These are phyloP conservation scores for Drosophila testacea DNA, from an alignment of 2,888 invertebrate genomes.

Conservation along the genomic window DNA sequence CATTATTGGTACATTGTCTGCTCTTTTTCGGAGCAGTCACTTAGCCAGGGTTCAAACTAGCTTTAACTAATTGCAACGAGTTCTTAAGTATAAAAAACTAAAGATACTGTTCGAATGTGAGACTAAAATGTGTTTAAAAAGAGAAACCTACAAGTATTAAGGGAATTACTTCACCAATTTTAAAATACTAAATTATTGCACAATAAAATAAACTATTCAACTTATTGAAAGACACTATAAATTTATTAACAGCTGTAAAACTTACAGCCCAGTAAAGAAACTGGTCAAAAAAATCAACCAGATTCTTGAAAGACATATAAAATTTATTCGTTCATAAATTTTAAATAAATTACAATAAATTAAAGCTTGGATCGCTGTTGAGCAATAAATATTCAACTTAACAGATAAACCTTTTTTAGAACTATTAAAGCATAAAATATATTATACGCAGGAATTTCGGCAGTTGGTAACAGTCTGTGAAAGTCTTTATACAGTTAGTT, in stretches of 20 bases:
- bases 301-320: too few species aligned
- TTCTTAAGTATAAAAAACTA: slow-evolving; percentile 3
- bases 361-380: not conserved
- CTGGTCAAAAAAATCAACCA: too few species aligned
- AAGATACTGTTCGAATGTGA: not conserved
- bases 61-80: slow-evolving; percentile 39
- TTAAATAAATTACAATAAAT: too few species aligned
- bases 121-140: not conserved
- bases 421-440: not conserved
- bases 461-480: not conserved
- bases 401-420: not conserved
- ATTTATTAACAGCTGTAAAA: not conserved
- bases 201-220: not conserved
- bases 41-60: not conserved
- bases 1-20: slow-evolving; percentile 57
- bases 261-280: too few species aligned
- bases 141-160: too few species aligned
- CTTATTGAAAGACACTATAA: not conserved
- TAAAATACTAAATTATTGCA: too few species aligned
- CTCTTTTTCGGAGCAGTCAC: slow-evolving; percentile 23
- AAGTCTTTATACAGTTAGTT: slow-evolving; percentile 1
- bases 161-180: too few species aligned
- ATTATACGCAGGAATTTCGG: not conserved
- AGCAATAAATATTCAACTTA: not conserved
- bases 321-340: too few species aligned